Evolutionary conservation across 2,113 vertebrate genomes (phyloP).

Genomic region (Megaceryle maxima): DNA sequence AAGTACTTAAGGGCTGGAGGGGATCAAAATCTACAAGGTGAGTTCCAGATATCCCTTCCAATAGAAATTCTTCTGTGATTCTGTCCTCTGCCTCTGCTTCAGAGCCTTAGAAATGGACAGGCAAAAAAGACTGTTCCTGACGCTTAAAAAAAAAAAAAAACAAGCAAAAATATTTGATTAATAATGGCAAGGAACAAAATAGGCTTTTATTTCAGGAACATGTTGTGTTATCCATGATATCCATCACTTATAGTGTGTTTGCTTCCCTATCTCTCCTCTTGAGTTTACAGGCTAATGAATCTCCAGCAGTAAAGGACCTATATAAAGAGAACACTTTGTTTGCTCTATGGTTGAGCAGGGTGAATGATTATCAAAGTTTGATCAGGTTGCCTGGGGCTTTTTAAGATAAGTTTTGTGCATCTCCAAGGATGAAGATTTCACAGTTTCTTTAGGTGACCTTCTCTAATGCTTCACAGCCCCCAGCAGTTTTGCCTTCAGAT

Average conservation of each 20-base stretch:
- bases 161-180: neutral
- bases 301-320: neutral
- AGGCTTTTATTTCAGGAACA: neutral
- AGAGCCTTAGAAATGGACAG: too few relatives aligned
- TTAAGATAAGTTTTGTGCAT: neutral
- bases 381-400: neutral
- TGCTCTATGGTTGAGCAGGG: neutral
- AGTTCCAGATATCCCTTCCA: too few relatives aligned
- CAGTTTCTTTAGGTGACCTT: neutral
- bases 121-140: too few relatives aligned
- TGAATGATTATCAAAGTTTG: neutral
- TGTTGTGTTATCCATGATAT: neutral
- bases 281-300: neutral
- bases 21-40: too few relatives aligned
- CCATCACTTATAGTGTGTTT: neutral
- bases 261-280: neutral
- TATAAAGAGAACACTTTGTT: neutral
- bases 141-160: too few relatives aligned
- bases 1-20: too few relatives aligned
- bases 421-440: neutral
- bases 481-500: neutral
- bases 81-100: too few relatives aligned
- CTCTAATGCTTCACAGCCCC: neutral
- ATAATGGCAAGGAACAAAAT: conserved; percentile 1
- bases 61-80: too few relatives aligned